Base-by-base conservation (phyloP, 2,797 vertebrate genomes). In the Paguma larvata region DNA sequence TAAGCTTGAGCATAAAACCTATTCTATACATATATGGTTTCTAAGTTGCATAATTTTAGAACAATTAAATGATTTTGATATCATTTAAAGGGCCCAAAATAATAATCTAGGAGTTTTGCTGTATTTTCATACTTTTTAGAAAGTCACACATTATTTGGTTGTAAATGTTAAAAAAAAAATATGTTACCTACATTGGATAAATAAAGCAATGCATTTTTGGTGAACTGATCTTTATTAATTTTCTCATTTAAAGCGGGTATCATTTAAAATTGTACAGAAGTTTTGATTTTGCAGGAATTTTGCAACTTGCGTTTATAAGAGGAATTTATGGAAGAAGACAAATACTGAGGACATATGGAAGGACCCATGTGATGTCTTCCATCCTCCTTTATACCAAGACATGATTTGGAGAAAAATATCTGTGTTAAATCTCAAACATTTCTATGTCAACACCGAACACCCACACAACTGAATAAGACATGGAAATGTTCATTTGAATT, bases 1-100 rank as follows among this genome's bases (percentile, higher is more conserved):
- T 98, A 89, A 94, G 98, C 95, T 97, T 98, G 91, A 98, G 97
- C 88, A 75, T 78, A 94, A 97, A 79, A 93, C 53, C 68, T 97
- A 92, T 72, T 63, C 48, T 96, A 78, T 56, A 93, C 78, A 96
- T 88, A 97, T 95, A 96, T 1, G 83, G 1, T 30, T 92, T 98
- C 97, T 93, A 38, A 97, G 90, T 56, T 88, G 68, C 85, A 78
- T 92, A 94, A 88, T 86, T 97, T 95, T 96, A 3, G 96, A 56
- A 97, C 89, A 83, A 97, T 97, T 97, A 83, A 56, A 91, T 93
- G 19, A 15, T 21, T 63, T n/a, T 87, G 67, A 94, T 97, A 96
- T 53, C 94, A 97, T 95, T 83, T 48, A 72, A 89, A 78, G 21
- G 83, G n/a, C 68, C 62, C 23, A 92, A 98, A 38, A 97, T 63